Percentiles rank a stretch among this genome's conserved stretches.
These are phyloP conservation scores for Pipra filicauda DNA, from an alignment of 2,113 vertebrate species.

Conservation along the genomic window DNA sequence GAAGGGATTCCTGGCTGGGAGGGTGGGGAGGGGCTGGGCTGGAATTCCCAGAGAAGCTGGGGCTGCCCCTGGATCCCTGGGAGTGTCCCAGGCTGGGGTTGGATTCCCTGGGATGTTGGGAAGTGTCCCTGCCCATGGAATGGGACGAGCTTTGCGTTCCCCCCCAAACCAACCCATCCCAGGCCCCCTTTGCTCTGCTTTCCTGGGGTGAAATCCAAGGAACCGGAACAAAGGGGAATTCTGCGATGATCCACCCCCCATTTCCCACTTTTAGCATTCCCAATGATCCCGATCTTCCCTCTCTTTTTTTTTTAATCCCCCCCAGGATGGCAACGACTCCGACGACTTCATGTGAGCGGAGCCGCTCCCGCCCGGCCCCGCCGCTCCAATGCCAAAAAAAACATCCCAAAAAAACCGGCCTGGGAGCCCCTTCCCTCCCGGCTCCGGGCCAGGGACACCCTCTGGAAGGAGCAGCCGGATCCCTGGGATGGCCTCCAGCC, in stretches of 20 bases:
- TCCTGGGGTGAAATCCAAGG: neutral
- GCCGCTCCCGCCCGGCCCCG: neutral
- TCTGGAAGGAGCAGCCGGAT: neutral
- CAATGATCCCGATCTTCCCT: neutral
- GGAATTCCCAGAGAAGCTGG: too few relatives aligned
- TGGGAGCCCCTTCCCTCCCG: neutral
- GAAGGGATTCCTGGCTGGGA: too few relatives aligned
- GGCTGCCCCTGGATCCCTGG: neutral
- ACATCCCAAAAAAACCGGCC: neutral
- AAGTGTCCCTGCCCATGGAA: neutral
- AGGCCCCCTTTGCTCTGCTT: neutral
- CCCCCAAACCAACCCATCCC: neutral
- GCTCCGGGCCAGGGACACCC: neutral
- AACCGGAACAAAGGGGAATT: neutral
- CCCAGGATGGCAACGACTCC: constrained; percentile 89
- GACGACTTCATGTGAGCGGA: constrained; percentile 91
- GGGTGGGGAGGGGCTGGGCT: too few relatives aligned
- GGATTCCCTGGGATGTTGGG: too few relatives aligned
- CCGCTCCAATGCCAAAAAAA: constrained; percentile 14
- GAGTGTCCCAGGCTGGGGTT: neutral
- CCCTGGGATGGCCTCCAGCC: neutral
- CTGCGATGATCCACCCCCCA: neutral
- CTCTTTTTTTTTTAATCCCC: neutral
- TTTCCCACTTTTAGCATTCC: accelerated
- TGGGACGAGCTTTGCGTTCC: neutral